phyloP scores from a whole-genome alignment of 1,140 invertebrate genomes.

The Ladona fulva region DNA sequence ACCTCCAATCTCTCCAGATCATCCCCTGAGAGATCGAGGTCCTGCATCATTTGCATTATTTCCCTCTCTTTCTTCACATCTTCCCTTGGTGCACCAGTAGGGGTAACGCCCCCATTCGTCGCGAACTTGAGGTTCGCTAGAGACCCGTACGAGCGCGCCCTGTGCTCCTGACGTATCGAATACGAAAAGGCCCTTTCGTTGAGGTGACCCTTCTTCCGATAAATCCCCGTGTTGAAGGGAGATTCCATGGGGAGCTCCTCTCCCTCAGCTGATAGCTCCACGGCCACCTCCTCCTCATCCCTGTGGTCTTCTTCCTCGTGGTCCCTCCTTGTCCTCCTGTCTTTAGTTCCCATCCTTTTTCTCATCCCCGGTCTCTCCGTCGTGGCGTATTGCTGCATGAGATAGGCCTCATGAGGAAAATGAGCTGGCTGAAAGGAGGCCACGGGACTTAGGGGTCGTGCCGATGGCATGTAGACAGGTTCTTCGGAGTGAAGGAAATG shows the following conservation, averaged over 20 bases:
- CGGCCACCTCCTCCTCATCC: slow-evolving; percentile 17
- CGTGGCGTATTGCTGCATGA: slow-evolving; percentile 49
- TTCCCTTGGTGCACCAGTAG: slow-evolving; percentile 33
- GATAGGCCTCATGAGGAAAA: slow-evolving; percentile 50
- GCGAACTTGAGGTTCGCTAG: slow-evolving; percentile 77
- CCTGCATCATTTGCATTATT: slow-evolving; percentile 83
- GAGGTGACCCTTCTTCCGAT: slow-evolving; percentile 80
- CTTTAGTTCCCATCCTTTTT: slow-evolving; percentile 30
- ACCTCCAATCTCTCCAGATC: slow-evolving; percentile 36
- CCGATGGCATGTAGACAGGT: slow-evolving; percentile 51
- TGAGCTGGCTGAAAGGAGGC: slow-evolving; percentile 51
- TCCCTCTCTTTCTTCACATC: slow-evolving; percentile 83
- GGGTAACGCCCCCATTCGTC: slow-evolving; percentile 32
- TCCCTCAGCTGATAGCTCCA: slow-evolving; percentile 18
- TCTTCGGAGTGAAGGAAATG: slow-evolving; percentile 43
- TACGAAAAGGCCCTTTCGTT: slow-evolving; percentile 91
- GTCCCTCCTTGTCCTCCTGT: neutral
- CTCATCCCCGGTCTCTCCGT: slow-evolving; percentile 34
- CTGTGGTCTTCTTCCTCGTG: slow-evolving; percentile 42
- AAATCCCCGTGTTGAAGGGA: slow-evolving; percentile 75
- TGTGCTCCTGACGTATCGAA: slow-evolving; percentile 84
- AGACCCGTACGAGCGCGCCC: slow-evolving; percentile 80
- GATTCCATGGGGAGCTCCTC: slow-evolving; percentile 45
- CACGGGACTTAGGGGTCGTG: slow-evolving; percentile 45
- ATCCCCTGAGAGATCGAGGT: slow-evolving; percentile 70